phyloP scores from a whole-genome alignment of 2,113 vertebrate genomes.

The Saccopteryx bilineata region DNA sequence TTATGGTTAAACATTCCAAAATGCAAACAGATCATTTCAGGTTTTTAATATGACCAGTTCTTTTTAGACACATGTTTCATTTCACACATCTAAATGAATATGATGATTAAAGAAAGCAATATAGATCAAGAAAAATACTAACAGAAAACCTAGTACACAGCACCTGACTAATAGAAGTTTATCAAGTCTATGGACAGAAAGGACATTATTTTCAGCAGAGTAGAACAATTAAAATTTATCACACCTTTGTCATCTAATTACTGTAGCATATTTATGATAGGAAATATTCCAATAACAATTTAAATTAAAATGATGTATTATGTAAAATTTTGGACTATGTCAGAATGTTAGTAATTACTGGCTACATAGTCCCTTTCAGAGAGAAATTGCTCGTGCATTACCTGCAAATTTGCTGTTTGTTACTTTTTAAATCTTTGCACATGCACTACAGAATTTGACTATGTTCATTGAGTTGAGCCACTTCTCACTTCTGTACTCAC shows the following conservation, averaged over 20 bases:
- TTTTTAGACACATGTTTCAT: conserved; percentile 32
- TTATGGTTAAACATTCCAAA: background rate
- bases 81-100: background rate
- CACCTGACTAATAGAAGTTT: background rate
- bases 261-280: background rate
- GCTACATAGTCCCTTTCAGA: conserved; percentile 39
- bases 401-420: conserved; percentile 63
- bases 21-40: background rate
- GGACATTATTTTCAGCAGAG: background rate
- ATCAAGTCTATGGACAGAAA: background rate
- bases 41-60: background rate
- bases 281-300: conserved; percentile 41
- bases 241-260: conserved; percentile 1
- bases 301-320: conserved; percentile 66
- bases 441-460: conserved; percentile 56
- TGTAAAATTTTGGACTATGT: conserved; percentile 53
- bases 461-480: background rate
- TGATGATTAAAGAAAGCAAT: conserved; percentile 7
- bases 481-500: conserved; percentile 36
- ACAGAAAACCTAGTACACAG: background rate
- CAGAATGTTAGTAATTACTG: conserved; percentile 16
- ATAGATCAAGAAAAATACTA: background rate
- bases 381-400: conserved; percentile 14
- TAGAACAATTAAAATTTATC: background rate
- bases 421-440: conserved; percentile 58